A percentile compares a stretch with the other conserved stretches of the same genome.
phyloP scores from a whole-genome alignment of 2,888 invertebrate genomes.

The Stenodera caucasica region DNA sequence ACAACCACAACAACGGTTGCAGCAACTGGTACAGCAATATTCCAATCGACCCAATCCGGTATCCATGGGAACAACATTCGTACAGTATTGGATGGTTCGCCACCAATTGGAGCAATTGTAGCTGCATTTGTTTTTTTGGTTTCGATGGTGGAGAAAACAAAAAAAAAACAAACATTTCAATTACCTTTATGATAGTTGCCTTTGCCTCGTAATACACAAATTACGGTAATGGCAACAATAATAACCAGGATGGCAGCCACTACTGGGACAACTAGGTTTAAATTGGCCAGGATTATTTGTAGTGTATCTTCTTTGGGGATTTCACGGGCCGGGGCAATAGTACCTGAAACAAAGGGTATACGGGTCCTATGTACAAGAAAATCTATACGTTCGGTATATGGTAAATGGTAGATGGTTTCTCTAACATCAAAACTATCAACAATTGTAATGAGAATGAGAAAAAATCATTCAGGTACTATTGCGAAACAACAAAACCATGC shows the following conservation, averaged over 20 bases:
- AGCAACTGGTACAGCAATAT: conserved; percentile 86
- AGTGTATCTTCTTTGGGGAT: conserved; percentile 82
- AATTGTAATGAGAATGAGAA: background rate
- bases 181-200: conserved; percentile 84
- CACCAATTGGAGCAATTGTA: conserved; percentile 76
- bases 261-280: conserved; percentile 92
- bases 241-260: conserved; percentile 90
- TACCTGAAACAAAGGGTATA: conserved; percentile 75
- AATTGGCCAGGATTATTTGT: conserved; percentile 85
- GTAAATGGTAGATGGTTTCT: background rate
- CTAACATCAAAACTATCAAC: conserved; percentile 10
- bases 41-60: conserved; percentile 84
- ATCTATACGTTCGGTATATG: conserved; percentile 6
- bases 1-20: conserved; percentile 89
- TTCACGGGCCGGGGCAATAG: conserved; percentile 89
- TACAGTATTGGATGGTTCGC: conserved; percentile 57
- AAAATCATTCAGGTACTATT: conserved; percentile 55
- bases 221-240: conserved; percentile 90
- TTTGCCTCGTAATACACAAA: conserved; percentile 87
- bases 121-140: conserved; percentile 57
- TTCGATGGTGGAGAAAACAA: conserved; percentile 28
- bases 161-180: conserved; percentile 42
- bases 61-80: conserved; percentile 73
- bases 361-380: conserved; percentile 24
- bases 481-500: conserved; percentile 34